A percentile compares a stretch with the other conserved stretches of the same genome.
phyloP scores from a whole-genome alignment of 2,797 vertebrate species.

The Columba guinea region DNA sequence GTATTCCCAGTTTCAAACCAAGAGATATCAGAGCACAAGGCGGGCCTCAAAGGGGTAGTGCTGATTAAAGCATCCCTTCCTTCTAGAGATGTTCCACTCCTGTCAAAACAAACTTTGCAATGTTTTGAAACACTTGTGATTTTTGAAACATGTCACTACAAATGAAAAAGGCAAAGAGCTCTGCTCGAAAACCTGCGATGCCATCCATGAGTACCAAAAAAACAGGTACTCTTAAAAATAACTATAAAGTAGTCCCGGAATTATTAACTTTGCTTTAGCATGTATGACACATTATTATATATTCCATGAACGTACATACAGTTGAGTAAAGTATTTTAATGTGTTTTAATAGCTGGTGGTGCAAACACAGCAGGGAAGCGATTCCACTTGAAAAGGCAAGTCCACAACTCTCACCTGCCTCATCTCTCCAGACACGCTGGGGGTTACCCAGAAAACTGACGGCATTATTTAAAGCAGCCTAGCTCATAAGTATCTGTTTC shows the following conservation, averaged over 20 bases:
- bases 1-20: slow-evolving; percentile 44
- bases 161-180: neutral
- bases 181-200: neutral
- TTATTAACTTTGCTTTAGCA: neutral
- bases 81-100: neutral
- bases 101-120: slow-evolving; percentile 64
- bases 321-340: neutral
- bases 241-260: neutral
- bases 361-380: neutral
- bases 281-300: neutral
- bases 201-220: neutral
- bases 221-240: neutral
- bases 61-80: slow-evolving; percentile 44
- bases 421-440: neutral
- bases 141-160: slow-evolving; percentile 48
- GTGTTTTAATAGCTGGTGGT: neutral
- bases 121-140: slow-evolving; percentile 30
- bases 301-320: neutral
- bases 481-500: neutral
- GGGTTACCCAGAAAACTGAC: neutral
- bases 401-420: neutral
- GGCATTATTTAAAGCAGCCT: neutral
- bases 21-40: slow-evolving; percentile 12
- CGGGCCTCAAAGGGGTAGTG: slow-evolving; percentile 27
- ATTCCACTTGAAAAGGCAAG: neutral